Evolutionary conservation across 2,797 vertebrate species (phyloP).

Genomic region (Pteronotus mesoamericanus): DNA sequence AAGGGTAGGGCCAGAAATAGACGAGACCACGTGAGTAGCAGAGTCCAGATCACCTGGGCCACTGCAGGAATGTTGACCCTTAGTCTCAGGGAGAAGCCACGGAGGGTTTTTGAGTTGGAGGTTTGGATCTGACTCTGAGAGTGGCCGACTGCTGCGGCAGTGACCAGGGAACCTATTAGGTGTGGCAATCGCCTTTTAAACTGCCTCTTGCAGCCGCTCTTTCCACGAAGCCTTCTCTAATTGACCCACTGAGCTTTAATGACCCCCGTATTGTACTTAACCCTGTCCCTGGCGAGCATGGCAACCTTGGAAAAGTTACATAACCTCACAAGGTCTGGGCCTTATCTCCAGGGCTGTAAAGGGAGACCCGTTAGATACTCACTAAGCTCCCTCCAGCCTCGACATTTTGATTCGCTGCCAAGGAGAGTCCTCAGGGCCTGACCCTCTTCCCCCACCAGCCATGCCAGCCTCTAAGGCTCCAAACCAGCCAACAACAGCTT

Average conservation of each 20-base stretch:
- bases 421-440: not conserved
- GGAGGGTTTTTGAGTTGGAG: not conserved
- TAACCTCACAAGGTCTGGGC: constrained; percentile 31
- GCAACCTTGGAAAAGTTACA: constrained; percentile 32
- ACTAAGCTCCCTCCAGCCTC: not conserved
- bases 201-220: not conserved
- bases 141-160: too few species aligned
- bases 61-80: not conserved
- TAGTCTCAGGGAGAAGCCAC: not conserved
- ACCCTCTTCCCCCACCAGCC: not conserved
- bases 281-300: not conserved
- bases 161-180: not conserved
- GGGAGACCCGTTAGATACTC: constrained; percentile 12
- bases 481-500: not conserved
- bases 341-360: not conserved
- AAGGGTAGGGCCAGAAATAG: not conserved
- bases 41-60: not conserved
- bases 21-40: rapidly evolving
- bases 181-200: not conserved
- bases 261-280: not conserved
- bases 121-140: not conserved
- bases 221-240: constrained; percentile 12
- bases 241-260: constrained; percentile 18
- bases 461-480: not conserved
- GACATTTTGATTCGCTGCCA: not conserved